Evolutionary conservation across 2,888 invertebrate genomes (phyloP), one percentile per base, ranked within the genome.

Genomic region (Atherix ibis): DNA sequence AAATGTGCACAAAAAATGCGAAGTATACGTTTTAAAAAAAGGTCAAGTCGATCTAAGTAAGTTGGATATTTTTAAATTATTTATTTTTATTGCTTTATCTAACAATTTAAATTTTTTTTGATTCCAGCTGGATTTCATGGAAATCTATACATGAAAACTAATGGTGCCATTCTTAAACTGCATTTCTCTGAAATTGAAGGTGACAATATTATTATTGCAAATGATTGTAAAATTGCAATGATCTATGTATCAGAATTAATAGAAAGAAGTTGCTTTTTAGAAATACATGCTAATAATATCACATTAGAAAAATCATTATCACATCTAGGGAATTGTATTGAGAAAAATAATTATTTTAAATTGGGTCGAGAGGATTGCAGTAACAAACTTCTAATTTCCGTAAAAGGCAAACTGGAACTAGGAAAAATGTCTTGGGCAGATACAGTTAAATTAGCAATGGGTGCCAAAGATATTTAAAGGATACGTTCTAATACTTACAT

Each of bases 381-480:
- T 13, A 49, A 51, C 36, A 46, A 47, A 33, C 43, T 51, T 18
- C 26, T 40, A 5, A 43, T 59, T 5, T 37, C 37, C 16, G 47
- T 50, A 22, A 52, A 47, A 3, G 53, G 55, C 9, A 32, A 40
- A 13, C 27, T 59, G 2, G 49, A 47, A 3, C 32, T 60, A 9
- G 58, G 61, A 6, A 61, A 58, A 37, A 49, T 52, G 8, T 58
- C 61, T 2, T 60, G 61, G 60, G 48, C 47, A 26, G 58, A 59
- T 18, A 48, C 46, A 38, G 44, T 58, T 44, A 45, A 44, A 35
- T 29, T 35, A 12, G n/a, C 30, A 15, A 33, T 37, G 34, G 34
- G 27, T 14, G 27, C 31, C 24, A 40, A 37, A 32, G 27, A 35
- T 22, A n/a, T n/a, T n/a, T n/a, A n/a, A n/a, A n/a, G n/a, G n/a